Percentiles rank a stretch among this genome's conserved stretches.
Conservation (phyloP, 2,113 vertebrate genomes). For the Brienomyrus longianalis region DNA sequence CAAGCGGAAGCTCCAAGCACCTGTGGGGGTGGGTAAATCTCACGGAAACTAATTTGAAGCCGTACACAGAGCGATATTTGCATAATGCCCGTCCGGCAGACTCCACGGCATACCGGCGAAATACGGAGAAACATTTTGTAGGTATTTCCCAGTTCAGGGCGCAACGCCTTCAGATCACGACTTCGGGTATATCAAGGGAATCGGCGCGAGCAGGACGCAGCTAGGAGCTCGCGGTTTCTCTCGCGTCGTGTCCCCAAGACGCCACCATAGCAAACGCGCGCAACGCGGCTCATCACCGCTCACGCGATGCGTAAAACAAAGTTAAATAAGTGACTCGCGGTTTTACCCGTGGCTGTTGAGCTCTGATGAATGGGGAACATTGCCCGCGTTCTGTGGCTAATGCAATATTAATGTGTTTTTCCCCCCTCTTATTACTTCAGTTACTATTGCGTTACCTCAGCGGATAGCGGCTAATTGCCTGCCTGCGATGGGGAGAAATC, state of each 20-base stretch:
- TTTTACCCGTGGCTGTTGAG: constrained; percentile 37
- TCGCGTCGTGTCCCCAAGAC: background rate
- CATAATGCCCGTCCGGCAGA: background rate
- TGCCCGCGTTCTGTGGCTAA: constrained; percentile 40
- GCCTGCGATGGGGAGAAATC: constrained; percentile 37
- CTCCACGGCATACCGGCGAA: background rate
- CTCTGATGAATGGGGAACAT: constrained; percentile 50
- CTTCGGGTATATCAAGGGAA: background rate
- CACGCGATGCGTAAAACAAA: background rate
- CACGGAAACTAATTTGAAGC: background rate
- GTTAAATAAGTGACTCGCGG: constrained; percentile 34
- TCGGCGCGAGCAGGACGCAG: background rate
- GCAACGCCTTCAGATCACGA: background rate
- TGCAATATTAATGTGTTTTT: constrained; percentile 57
- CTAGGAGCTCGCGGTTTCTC: background rate
- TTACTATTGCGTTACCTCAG: constrained; percentile 24
- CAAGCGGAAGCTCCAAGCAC: background rate
- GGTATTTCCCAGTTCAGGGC: background rate
- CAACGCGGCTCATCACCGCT: background rate
- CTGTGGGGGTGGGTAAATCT: background rate
- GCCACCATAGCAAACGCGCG: background rate
- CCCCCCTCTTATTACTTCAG: constrained; percentile 34
- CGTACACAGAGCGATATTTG: background rate
- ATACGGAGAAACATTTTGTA: background rate
- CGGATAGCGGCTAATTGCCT: constrained; percentile 45